phyloP scores from a whole-genome alignment of 2,888 invertebrate genomes.

The Eulithis prunata region DNA sequence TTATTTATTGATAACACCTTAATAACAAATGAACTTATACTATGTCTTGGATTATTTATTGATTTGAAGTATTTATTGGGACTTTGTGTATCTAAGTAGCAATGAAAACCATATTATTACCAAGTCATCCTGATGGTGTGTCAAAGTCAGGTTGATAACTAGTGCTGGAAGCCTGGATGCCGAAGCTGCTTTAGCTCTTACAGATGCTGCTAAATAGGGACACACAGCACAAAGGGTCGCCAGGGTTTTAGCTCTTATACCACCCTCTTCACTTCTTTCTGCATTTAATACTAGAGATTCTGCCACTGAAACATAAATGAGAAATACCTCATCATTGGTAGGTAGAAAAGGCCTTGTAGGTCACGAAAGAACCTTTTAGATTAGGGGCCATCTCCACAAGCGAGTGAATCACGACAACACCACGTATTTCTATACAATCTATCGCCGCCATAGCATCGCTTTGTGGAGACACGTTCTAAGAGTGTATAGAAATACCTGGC shows the following conservation, averaged over 20 bases:
- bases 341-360: not conserved
- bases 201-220: slow-evolving; percentile 92
- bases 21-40: no score
- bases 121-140: slow-evolving; percentile 85
- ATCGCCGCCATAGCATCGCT: no score
- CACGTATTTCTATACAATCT: no score
- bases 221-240: slow-evolving; percentile 94
- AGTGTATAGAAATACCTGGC: no score
- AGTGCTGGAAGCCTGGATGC: slow-evolving; percentile 95
- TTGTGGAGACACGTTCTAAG: no score
- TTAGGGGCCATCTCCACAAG: no score
- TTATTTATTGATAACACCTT: no score
- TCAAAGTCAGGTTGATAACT: slow-evolving; percentile 92
- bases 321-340: not conserved
- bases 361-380: no score
- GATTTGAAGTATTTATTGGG: no score
- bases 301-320: slow-evolving; percentile 85
- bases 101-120: slow-evolving; percentile 55
- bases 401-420: no score
- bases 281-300: slow-evolving; percentile 93
- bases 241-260: slow-evolving; percentile 91
- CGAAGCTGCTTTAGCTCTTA: slow-evolving; percentile 95
- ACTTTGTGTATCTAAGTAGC: no score
- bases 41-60: no score
- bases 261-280: slow-evolving; percentile 95